Conservation (phyloP, 23 tunicate species). For the Ciona savignyi region DNA sequence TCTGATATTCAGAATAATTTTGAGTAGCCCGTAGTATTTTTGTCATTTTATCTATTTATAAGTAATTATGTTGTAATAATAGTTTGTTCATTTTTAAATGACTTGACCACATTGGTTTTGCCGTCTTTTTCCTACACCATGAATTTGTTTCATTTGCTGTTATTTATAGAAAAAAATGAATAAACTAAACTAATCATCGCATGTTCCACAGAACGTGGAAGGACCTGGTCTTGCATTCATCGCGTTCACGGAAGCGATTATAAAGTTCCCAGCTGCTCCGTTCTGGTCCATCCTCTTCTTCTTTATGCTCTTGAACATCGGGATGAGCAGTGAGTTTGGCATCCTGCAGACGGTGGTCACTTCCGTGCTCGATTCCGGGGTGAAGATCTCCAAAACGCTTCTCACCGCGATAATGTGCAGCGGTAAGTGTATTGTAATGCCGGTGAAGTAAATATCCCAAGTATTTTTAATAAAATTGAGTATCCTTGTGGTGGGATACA, state of each 20-base stretch:
- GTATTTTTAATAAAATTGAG: too few species aligned
- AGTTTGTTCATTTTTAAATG: too few species aligned
- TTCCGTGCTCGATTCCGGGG: slow-evolving; percentile 63
- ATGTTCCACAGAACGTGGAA: slow-evolving; percentile 51
- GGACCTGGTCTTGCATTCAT: slow-evolving; percentile 93
- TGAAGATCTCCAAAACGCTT: slow-evolving; percentile 43
- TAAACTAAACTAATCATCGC: neutral
- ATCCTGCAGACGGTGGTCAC: slow-evolving; percentile 89
- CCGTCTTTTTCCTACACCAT: too few species aligned
- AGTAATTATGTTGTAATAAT: too few species aligned
- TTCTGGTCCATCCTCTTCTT: slow-evolving; percentile 89
- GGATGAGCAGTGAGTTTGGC: slow-evolving; percentile 83
- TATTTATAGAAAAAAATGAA: neutral
- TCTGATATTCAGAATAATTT: too few species aligned
- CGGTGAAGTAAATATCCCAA: neutral
- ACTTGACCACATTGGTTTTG: too few species aligned
- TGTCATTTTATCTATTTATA: too few species aligned
- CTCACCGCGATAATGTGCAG: slow-evolving; percentile 63
- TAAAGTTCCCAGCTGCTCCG: slow-evolving; percentile 72
- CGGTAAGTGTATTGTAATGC: slow-evolving; percentile 49
- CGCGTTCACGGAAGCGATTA: slow-evolving; percentile 89
- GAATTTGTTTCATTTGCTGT: neutral
- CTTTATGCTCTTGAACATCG: slow-evolving; percentile 84
- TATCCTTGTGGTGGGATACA: too few species aligned
- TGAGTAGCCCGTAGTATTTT: too few species aligned